These are phyloP conservation scores for Cheilosia urbana DNA, from an alignment of 2,888 invertebrate genomes.

Conservation along the genomic window DNA sequence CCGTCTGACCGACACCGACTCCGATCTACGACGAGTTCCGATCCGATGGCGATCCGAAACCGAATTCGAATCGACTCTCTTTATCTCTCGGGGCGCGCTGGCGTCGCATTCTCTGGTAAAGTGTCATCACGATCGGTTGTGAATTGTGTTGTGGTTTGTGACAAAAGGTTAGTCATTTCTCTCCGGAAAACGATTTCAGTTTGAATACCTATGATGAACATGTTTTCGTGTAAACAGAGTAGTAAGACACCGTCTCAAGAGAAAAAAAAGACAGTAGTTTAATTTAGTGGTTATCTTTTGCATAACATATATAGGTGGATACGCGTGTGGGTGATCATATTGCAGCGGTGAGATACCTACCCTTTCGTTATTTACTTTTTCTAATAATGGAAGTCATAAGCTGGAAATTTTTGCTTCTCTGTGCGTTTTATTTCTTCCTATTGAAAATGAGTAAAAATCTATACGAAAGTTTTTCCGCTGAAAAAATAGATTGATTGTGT, in stretches of 20 bases:
- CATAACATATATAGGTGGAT: slow-evolving; percentile 1
- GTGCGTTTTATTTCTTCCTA: slow-evolving; percentile 77
- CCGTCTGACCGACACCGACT: no score
- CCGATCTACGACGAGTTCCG: background rate
- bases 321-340: slow-evolving; percentile 34
- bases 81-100: slow-evolving; percentile 29
- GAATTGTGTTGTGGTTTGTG: background rate
- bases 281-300: slow-evolving; percentile 39
- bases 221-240: background rate
- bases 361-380: slow-evolving; percentile 5
- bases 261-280: slow-evolving; percentile 1
- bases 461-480: slow-evolving; percentile 53
- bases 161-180: slow-evolving; percentile 27
- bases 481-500: slow-evolving; percentile 41
- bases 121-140: slow-evolving; percentile 66
- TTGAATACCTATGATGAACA: slow-evolving; percentile 3
- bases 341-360: slow-evolving; percentile 17
- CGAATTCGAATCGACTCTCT: slow-evolving; percentile 38
- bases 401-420: slow-evolving; percentile 77
- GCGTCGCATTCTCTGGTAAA: slow-evolving; percentile 55
- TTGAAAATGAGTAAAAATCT: slow-evolving; percentile 73
- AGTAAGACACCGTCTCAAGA: slow-evolving; percentile 2
- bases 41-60: slow-evolving; percentile 8
- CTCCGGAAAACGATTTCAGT: slow-evolving; percentile 28
- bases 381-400: slow-evolving; percentile 77